phyloP scores from a whole-genome alignment of 2,113 vertebrate species.

The Oriolus oriolus region DNA sequence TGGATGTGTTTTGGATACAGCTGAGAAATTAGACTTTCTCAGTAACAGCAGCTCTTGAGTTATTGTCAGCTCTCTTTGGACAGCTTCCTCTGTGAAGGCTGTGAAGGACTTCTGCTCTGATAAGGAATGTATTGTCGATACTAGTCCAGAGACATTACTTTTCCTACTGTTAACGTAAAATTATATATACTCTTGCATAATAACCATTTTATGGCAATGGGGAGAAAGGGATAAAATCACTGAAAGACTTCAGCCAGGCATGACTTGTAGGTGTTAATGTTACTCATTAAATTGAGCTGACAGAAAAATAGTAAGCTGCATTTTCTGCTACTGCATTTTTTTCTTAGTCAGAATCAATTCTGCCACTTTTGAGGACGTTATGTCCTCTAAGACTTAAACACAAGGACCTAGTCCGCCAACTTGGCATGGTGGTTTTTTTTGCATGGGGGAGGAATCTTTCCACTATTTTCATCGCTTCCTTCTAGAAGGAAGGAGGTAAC shows the following conservation, averaged over 20 bases:
- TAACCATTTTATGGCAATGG: background rate
- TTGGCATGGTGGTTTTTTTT: background rate
- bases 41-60: background rate
- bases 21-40: background rate
- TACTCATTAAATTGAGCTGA: background rate
- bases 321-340: background rate
- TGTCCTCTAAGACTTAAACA: background rate
- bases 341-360: background rate
- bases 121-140: background rate
- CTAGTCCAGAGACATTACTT: background rate
- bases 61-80: background rate
- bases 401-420: background rate
- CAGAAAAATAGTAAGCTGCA: background rate
- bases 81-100: background rate
- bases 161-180: background rate
- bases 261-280: background rate
- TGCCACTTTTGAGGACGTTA: background rate
- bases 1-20: background rate
- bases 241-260: background rate
- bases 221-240: background rate
- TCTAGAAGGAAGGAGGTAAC: background rate
- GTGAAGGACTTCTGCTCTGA: background rate
- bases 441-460: background rate
- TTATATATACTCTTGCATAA: background rate
- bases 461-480: background rate